phyloP scores from a whole-genome alignment of 2,113 vertebrate species.

The Paradoxurus hermaphroditus region DNA sequence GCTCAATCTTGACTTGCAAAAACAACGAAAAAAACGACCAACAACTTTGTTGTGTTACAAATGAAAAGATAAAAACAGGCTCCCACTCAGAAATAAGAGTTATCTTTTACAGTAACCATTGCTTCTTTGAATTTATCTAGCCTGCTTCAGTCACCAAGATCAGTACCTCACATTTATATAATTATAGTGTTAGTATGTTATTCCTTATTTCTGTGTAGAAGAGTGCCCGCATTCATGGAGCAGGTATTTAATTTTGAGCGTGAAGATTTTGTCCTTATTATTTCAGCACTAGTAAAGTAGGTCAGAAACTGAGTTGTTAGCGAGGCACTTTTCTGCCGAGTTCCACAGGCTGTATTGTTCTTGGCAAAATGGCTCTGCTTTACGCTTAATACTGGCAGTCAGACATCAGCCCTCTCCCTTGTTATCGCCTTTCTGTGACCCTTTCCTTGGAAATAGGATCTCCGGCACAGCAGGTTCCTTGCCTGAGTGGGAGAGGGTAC shows the following conservation, averaged over 20 bases:
- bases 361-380: constrained; percentile 27
- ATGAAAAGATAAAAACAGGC: not conserved
- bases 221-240: not conserved
- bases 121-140: not conserved
- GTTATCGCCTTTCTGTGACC: constrained; percentile 55
- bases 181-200: not conserved
- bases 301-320: constrained; percentile 28
- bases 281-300: constrained; percentile 53
- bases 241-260: not conserved
- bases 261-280: not conserved
- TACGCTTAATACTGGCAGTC: not conserved
- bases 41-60: not conserved
- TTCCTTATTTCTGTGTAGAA: not conserved
- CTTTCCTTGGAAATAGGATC: constrained; percentile 65
- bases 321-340: not conserved
- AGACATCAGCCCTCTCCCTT: constrained; percentile 21
- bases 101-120: not conserved
- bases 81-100: not conserved
- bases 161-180: not conserved
- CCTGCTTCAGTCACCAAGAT: not conserved
- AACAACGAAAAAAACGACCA: not conserved
- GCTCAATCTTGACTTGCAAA: not conserved
- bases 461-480: constrained; percentile 46
- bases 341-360: constrained; percentile 35
- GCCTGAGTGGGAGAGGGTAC: constrained; percentile 35